Evolutionary conservation across 1,140 invertebrate species (phyloP), one percentile per base, ranked within the genome.

Genomic region (Orius insidiosus): DNA sequence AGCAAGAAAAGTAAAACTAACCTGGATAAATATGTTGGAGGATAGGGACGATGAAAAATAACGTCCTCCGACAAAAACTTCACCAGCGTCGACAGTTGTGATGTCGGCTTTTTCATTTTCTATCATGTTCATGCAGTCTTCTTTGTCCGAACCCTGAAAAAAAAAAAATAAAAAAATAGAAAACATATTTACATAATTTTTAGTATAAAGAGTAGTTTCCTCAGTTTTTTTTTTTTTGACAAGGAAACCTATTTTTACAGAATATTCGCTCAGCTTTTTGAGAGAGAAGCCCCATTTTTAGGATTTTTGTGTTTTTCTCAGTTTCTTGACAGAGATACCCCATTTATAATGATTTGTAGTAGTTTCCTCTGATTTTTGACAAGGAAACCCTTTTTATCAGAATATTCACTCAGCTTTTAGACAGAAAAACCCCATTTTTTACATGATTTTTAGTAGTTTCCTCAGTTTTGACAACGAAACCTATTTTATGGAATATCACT

Each of bases 1-100:
- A 36, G 9, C 35, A 5, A 36, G 14, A 36, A 36, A 3, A 4
- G n/a, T n/a, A n/a, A 6, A 5, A 43, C 47, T 48, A 51, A 54
- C 68, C 58, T 37, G 51, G 41, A 54, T 75, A 66, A 41, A 76
- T 60, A 59, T 88, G 84, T 59, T 85, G 80, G 63, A 86, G 70
- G 48, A 93, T 84, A 5, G 93, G 92, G 2, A 93, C 76, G 40
- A 96, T 70, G 60, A 93, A 62, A 94, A 85, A 59, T 88, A 93
- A 39, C 88, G 66, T 1, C 92, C 92, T 39, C 79, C 90, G 32
- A 86, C 73, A 64, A 92, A 96, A 9, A 93, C 78, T 67, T 95
- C 85, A 14, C 92, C 92, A 32, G 92, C 77, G 67, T 97, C 92
- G 5, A 96, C 59, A 1, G 77, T 76, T 8, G 90, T 84, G 30